Conservation (phyloP, 2,888 invertebrate genomes). For the Pinctada fucata region DNA sequence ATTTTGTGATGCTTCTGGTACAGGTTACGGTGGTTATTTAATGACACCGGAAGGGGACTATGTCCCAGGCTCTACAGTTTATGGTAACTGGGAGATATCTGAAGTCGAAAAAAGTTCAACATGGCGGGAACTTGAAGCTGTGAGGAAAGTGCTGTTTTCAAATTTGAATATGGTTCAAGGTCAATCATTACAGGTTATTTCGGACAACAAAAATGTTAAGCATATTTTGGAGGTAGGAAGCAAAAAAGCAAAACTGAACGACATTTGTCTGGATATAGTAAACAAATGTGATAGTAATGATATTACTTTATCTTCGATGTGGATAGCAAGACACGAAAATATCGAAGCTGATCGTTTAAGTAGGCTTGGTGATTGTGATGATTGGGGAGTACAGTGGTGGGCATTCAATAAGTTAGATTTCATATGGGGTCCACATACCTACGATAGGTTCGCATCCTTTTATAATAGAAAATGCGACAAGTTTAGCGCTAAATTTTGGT, state of each 20-base stretch:
- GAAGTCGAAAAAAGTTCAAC: slow-evolving; percentile 17
- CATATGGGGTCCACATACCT: slow-evolving; percentile 11
- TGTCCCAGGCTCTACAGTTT: neutral
- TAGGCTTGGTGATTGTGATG: slow-evolving; percentile 22
- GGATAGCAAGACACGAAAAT: slow-evolving; percentile 31
- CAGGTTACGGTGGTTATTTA: slow-evolving; percentile 13
- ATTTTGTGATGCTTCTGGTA: slow-evolving; percentile 30
- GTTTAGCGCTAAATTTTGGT: slow-evolving; percentile 31
- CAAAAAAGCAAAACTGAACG: slow-evolving; percentile 23
- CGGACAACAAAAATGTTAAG: slow-evolving; percentile 33
- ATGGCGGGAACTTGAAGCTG: slow-evolving; percentile 24
- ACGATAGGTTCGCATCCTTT: slow-evolving; percentile 28
- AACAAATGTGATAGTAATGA: neutral
- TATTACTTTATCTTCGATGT: neutral
- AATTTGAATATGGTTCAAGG: neutral
- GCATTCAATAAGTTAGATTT: slow-evolving; percentile 18
- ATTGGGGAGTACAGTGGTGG: slow-evolving; percentile 15
- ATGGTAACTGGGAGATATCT: neutral
- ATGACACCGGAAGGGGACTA: neutral
- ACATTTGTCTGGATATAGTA: slow-evolving; percentile 1
- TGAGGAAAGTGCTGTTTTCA: neutral
- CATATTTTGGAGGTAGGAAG: slow-evolving; percentile 23
- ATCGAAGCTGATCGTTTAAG: slow-evolving; percentile 25
- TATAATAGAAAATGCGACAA: slow-evolving; percentile 27
- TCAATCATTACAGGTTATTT: slow-evolving; percentile 1